Percentiles rank a stretch among this genome's conserved stretches.
Evolutionary conservation across 1,140 invertebrate species (phyloP).

Genomic region (Nasonia longicornis): DNA sequence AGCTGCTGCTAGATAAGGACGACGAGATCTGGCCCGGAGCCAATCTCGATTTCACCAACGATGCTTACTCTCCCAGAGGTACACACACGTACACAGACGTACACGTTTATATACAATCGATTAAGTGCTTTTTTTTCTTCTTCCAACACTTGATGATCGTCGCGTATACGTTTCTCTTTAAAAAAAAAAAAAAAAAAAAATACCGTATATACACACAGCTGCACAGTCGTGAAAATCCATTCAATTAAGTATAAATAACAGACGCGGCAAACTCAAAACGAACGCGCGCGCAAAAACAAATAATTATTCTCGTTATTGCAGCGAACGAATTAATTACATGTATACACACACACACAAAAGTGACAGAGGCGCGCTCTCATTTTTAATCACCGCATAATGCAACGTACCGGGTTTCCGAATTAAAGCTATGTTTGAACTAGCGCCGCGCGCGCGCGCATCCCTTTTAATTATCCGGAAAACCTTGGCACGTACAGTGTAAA

Average conservation of each 20-base stretch:
- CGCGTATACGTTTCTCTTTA: too few relatives aligned
- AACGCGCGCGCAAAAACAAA: too few relatives aligned
- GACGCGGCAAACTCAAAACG: too few relatives aligned
- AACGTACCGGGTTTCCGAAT: background rate
- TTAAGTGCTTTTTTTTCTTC: background rate
- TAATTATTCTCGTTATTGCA: too few relatives aligned
- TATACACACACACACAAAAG: background rate
- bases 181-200: too few relatives aligned
- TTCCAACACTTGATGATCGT: background rate
- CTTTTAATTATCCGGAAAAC: slow-evolving; percentile 13
- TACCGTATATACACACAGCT: too few relatives aligned
- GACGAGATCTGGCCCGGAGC: background rate
- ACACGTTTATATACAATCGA: background rate
- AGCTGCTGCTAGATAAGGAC: background rate
- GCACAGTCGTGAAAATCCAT: too few relatives aligned
- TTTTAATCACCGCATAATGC: background rate
- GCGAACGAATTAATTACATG: too few relatives aligned
- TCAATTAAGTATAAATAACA: too few relatives aligned
- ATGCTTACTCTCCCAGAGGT: slow-evolving; percentile 20
- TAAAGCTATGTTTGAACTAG: background rate
- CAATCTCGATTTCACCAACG: background rate
- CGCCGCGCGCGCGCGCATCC: too few relatives aligned
- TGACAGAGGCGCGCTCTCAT: background rate
- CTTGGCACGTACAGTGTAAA: background rate
- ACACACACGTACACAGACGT: background rate